phyloP scores from a whole-genome alignment of 2,888 invertebrate species.

The Drosophila ezoana region DNA sequence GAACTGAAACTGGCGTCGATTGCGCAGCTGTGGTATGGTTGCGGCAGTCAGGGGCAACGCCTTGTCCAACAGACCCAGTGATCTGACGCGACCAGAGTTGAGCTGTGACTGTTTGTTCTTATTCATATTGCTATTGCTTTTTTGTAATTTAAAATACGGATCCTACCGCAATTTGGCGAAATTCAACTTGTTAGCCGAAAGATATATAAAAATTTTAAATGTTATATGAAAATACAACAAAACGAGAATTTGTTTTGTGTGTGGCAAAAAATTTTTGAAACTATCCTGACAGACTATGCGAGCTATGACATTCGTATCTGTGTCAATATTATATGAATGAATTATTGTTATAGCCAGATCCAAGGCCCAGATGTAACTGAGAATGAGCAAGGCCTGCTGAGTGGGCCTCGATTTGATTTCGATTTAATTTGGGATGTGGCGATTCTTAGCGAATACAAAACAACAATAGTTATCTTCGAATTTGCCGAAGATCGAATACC shows the following conservation, averaged over 20 bases:
- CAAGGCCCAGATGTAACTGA: constrained; percentile 8
- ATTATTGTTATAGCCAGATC: constrained; percentile 24
- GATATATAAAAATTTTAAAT: constrained; percentile 11
- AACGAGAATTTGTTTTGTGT: constrained; percentile 15
- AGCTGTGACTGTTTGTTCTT: constrained; percentile 10
- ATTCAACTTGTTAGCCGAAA: constrained; percentile 30
- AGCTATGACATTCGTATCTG: constrained; percentile 33
- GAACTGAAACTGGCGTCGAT: constrained; percentile 46
- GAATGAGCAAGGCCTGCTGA: constrained; percentile 44
- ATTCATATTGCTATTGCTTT: constrained; percentile 9
- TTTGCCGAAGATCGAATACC: constrained; percentile 5
- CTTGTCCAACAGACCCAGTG: constrained; percentile 44
- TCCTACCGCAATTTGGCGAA: constrained; percentile 17
- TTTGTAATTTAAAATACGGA: neutral
- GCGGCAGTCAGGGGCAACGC: constrained; percentile 31
- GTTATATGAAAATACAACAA: constrained; percentile 9
- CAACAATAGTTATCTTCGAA: constrained; percentile 6
- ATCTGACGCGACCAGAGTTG: neutral
- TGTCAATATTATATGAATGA: constrained; percentile 24
- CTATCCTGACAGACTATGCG: constrained; percentile 29
- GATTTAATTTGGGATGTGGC: constrained; percentile 13
- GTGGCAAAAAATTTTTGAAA: neutral
- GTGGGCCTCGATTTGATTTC: constrained; percentile 14
- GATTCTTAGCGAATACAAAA: constrained; percentile 14
- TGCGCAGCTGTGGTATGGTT: constrained; percentile 38